Conservation (phyloP, 2,888 invertebrate genomes). For the Spodoptera exigua region DNA sequence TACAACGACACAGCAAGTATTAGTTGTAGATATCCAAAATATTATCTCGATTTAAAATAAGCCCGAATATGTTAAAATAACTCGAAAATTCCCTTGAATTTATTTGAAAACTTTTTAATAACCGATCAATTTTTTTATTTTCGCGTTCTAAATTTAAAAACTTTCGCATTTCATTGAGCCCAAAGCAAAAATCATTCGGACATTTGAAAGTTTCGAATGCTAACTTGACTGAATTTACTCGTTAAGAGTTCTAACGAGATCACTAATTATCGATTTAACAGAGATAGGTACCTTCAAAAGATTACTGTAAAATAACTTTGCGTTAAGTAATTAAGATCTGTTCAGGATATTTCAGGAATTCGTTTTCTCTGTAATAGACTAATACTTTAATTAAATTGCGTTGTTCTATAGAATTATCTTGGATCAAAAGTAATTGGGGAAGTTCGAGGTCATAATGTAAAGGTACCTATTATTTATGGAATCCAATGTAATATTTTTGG, state of each 20-base stretch:
- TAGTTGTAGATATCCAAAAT: too few relatives aligned
- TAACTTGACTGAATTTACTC: slow-evolving; percentile 39
- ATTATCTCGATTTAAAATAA: background rate
- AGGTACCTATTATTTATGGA: slow-evolving; percentile 28
- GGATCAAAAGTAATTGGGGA: slow-evolving; percentile 52
- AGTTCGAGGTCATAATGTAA: slow-evolving; percentile 36
- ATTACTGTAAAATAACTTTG: slow-evolving; percentile 59
- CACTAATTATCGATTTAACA: slow-evolving; percentile 56
- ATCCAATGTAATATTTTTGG: slow-evolving; percentile 22
- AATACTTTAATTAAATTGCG: slow-evolving; percentile 60
- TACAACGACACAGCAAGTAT: too few relatives aligned
- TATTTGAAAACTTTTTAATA: background rate
- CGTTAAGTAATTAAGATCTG: slow-evolving; percentile 59
- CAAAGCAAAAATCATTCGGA: slow-evolving; percentile 29
- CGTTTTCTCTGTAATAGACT: slow-evolving; percentile 58
- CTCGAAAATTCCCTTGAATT: slow-evolving; percentile 2
- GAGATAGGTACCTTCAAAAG: slow-evolving; percentile 52
- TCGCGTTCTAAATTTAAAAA: background rate
- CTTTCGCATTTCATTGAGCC: slow-evolving; percentile 30
- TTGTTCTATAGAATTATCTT: slow-evolving; percentile 51
- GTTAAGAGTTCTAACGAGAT: slow-evolving; percentile 49
- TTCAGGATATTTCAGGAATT: slow-evolving; percentile 58
- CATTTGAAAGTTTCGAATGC: slow-evolving; percentile 40
- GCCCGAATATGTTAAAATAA: background rate
- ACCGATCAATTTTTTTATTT: slow-evolving; percentile 6